phyloP scores from a whole-genome alignment of 2,888 invertebrate genomes.

The Andrena chrysosceles region DNA sequence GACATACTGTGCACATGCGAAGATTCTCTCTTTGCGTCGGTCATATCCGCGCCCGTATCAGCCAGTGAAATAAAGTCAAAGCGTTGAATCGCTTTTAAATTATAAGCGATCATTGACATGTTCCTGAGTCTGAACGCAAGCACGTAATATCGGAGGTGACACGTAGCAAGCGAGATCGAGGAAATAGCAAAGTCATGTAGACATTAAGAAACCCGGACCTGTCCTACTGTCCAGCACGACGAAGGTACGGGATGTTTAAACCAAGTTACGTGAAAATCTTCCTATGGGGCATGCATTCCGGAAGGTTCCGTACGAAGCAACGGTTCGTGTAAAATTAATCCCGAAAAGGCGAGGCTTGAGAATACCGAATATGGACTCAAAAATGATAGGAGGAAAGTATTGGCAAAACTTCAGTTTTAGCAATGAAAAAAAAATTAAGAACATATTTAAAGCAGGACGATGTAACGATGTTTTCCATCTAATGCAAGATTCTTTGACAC shows the following conservation, averaged over 20 bases:
- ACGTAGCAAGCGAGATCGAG: slow-evolving; percentile 43
- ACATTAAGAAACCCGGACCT: slow-evolving; percentile 62
- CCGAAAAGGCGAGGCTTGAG: not conserved
- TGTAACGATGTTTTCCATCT: no score
- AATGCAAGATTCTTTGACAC: no score
- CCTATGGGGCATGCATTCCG: not conserved
- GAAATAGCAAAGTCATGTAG: slow-evolving; percentile 59
- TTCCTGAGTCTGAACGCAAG: not conserved
- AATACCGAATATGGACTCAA: not conserved
- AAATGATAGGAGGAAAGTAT: no score
- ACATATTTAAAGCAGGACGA: no score
- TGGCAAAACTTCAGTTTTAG: no score
- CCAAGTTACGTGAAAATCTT: slow-evolving; percentile 33
- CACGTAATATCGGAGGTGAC: slow-evolving; percentile 33
- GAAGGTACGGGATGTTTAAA: slow-evolving; percentile 30
- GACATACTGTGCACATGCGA: no score
- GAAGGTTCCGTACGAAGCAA: no score
- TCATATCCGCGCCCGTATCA: not conserved
- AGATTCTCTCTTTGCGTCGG: not conserved
- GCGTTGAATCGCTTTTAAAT: slow-evolving; percentile 5
- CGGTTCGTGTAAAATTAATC: not conserved
- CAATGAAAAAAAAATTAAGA: no score
- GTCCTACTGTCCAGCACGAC: slow-evolving; percentile 52
- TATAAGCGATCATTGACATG: slow-evolving; percentile 9
- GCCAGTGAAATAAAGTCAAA: not conserved